phyloP scores from a whole-genome alignment of 2,888 invertebrate species.

The Eurytoma californica region DNA sequence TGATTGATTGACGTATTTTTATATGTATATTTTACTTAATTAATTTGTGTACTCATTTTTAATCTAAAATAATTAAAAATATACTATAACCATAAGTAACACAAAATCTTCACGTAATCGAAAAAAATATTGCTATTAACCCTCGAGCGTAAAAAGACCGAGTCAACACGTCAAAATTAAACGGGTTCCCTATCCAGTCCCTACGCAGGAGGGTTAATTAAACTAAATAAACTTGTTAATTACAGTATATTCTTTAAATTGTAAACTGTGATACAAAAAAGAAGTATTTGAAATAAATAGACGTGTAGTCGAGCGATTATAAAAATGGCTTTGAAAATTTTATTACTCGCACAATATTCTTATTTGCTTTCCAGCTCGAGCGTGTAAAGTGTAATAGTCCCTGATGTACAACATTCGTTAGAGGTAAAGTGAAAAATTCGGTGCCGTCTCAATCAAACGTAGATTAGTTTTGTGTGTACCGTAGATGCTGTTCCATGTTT shows the following conservation, averaged over 20 bases:
- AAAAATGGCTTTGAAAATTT: conserved; percentile 62
- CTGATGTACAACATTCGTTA: conserved; percentile 47
- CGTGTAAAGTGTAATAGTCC: conserved; percentile 46
- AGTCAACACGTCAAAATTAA: no score
- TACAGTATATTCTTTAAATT: conserved; percentile 35
- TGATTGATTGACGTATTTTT: conserved; percentile 50
- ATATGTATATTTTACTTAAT: conserved; percentile 18
- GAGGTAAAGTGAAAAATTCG: conserved; percentile 50
- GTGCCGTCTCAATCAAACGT: conserved; percentile 43
- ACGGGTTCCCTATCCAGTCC: no score
- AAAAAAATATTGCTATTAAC: conserved; percentile 29
- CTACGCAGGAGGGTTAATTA: conserved; percentile 30
- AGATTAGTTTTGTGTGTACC: conserved; percentile 32
- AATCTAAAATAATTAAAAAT: conserved; percentile 30
- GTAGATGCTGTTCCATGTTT: conserved; percentile 36
- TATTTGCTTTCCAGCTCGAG: conserved; percentile 52
- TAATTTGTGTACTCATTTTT: conserved; percentile 17
- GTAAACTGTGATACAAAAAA: conserved; percentile 34
- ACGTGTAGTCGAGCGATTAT: conserved; percentile 51
- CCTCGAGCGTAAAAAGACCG: no score
- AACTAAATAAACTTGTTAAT: conserved; percentile 45
- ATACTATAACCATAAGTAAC: conserved; percentile 32
- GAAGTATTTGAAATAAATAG: conserved; percentile 44
- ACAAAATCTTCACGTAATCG: conserved; percentile 31
- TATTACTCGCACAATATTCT: conserved; percentile 60